phyloP scores from a whole-genome alignment of 2,113 vertebrate species.

The Phalacrocorax carbo region DNA sequence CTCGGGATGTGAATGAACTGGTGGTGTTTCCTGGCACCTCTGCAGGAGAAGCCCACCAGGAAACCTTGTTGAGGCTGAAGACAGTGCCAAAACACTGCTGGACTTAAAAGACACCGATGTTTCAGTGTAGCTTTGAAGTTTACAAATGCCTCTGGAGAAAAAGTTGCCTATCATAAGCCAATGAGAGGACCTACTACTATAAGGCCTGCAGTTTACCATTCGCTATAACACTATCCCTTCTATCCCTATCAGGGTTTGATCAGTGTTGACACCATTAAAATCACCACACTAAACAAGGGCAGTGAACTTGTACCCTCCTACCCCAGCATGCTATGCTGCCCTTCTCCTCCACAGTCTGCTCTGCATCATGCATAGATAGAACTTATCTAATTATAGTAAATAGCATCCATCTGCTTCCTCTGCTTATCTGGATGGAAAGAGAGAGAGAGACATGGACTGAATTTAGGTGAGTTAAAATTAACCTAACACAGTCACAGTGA shows the following conservation, averaged over 20 bases:
- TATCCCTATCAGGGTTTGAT: neutral
- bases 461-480: conserved; percentile 13
- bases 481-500: neutral
- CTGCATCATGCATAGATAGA: neutral
- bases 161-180: neutral
- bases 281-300: neutral
- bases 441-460: neutral
- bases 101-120: neutral
- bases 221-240: neutral
- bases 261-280: neutral
- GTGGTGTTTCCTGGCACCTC: neutral
- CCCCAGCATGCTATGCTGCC: neutral
- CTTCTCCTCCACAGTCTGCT: neutral
- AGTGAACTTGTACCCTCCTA: neutral
- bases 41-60: neutral
- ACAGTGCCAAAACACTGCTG: neutral
- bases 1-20: neutral
- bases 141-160: neutral
- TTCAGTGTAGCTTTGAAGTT: neutral
- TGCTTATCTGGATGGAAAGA: neutral
- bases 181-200: neutral
- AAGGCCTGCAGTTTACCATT: neutral
- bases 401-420: neutral
- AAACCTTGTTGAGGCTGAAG: neutral
- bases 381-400: neutral